Conservation (phyloP, 2,888 invertebrate species). For the Plebejus argus region DNA sequence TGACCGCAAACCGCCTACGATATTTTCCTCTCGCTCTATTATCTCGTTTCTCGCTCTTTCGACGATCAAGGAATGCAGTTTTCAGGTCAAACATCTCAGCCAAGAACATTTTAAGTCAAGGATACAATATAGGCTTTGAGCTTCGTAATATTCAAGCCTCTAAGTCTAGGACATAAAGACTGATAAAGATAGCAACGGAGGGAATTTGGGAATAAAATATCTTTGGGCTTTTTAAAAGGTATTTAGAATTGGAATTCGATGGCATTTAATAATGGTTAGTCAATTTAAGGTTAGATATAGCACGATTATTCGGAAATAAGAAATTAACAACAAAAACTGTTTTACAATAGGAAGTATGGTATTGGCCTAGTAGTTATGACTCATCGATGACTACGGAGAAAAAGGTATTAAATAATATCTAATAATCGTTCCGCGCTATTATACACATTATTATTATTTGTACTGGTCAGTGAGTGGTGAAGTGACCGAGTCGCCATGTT, state of each 20-base stretch:
- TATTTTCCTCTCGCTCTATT: conserved; percentile 47
- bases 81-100: conserved; percentile 62
- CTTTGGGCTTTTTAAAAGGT: no score
- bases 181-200: not conserved
- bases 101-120: conserved; percentile 38
- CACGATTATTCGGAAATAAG: not conserved
- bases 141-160: not conserved
- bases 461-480: not conserved
- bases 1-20: conserved; percentile 60
- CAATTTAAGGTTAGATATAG: not conserved
- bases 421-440: not conserved
- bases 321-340: not conserved
- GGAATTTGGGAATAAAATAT: no score
- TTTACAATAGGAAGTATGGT: conserved; percentile 4
- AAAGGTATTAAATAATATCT: not conserved
- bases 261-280: no score
- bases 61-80: conserved; percentile 53
- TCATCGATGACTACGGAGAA: not conserved
- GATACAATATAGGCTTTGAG: conserved; percentile 12
- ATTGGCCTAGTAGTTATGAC: not conserved
- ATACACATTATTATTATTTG: not conserved
- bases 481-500: conserved; percentile 1
- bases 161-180: not conserved
- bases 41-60: conserved; percentile 51
- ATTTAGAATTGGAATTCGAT: no score